Conservation (phyloP, 2,888 invertebrate genomes). For the Brachyopa scutellaris region DNA sequence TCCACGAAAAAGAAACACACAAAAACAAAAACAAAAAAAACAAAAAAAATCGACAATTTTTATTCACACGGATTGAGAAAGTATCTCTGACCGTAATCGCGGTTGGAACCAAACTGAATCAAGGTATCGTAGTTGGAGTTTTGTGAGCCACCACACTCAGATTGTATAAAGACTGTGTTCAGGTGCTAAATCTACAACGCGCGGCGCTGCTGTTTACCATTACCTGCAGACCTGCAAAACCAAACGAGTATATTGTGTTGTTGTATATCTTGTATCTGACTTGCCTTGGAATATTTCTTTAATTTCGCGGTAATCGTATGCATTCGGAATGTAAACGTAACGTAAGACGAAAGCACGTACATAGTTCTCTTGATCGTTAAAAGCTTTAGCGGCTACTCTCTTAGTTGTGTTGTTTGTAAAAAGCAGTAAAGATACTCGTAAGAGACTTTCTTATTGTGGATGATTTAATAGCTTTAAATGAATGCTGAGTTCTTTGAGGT, state of each 20-base stretch:
- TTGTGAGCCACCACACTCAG: constrained; percentile 50
- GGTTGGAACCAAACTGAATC: constrained; percentile 70
- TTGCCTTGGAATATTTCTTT: constrained; percentile 69
- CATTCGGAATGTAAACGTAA: constrained; percentile 42
- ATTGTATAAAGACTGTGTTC: constrained; percentile 25
- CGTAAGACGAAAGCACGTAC: constrained; percentile 1
- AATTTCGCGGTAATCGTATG: constrained; percentile 47
- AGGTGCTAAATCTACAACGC: constrained; percentile 49
- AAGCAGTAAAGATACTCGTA: no score
- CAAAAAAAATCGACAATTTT: not conserved
- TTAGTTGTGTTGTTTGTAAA: not conserved
- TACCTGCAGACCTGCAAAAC: constrained; percentile 52
- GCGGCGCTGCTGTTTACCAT: constrained; percentile 47
- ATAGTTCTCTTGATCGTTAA: not conserved
- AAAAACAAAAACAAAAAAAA: constrained; percentile 1
- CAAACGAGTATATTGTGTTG: constrained; percentile 51
- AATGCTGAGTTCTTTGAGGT: not conserved
- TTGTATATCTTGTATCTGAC: constrained; percentile 52
- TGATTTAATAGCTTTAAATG: not conserved
- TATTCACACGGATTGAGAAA: constrained; percentile 28
- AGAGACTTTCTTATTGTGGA: not conserved
- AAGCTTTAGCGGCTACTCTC: constrained; percentile 13
- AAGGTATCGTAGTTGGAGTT: constrained; percentile 52
- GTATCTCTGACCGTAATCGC: constrained; percentile 65
- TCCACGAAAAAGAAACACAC: no score